Conservation (phyloP, 2,113 vertebrate genomes). For the Corapipo altera region DNA sequence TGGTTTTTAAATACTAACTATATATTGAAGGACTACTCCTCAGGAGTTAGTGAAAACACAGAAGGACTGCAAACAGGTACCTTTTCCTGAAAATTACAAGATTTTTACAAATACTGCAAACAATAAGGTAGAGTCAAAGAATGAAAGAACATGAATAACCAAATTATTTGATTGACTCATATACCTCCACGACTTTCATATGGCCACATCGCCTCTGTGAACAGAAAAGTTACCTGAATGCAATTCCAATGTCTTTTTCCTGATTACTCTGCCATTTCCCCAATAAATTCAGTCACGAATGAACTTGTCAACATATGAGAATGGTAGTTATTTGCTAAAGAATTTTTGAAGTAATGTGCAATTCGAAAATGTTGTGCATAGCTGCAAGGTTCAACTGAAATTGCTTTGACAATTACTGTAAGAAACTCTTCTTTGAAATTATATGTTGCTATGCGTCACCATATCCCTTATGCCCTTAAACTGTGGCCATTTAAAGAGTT, state of each 20-base stretch:
- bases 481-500: background rate
- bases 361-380: background rate
- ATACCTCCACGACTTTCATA: background rate
- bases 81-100: background rate
- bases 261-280: background rate
- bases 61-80: background rate
- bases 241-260: background rate
- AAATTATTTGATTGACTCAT: background rate
- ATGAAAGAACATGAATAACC: background rate
- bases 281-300: conserved; percentile 7
- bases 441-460: background rate
- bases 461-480: background rate
- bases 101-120: background rate
- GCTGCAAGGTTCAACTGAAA: background rate
- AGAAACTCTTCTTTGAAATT: background rate
- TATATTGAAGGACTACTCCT: background rate
- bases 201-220: background rate
- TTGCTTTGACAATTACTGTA: background rate
- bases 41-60: background rate
- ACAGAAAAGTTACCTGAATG: background rate
- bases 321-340: background rate
- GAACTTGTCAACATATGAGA: background rate
- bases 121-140: background rate
- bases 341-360: background rate
- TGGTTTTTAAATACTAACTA: background rate